Conservation (phyloP, 2,888 invertebrate genomes). For the Drosophila recens region DNA sequence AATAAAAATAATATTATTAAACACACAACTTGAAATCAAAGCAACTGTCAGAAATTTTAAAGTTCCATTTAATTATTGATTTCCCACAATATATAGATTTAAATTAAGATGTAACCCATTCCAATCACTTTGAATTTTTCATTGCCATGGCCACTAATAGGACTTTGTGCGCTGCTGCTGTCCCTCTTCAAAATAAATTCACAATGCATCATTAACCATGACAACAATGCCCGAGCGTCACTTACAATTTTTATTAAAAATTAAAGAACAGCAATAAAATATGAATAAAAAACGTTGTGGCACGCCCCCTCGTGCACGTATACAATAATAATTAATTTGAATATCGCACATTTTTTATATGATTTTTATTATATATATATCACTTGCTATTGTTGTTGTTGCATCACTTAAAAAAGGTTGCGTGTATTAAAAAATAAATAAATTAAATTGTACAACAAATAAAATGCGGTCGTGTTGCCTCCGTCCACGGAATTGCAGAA, state of each 20-base stretch:
- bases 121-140: slow-evolving; percentile 20
- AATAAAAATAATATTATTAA: too few species aligned
- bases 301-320: slow-evolving; percentile 25
- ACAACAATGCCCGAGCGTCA: slow-evolving; percentile 32
- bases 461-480: slow-evolving; percentile 59
- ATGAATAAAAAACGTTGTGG: slow-evolving; percentile 48
- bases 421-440: slow-evolving; percentile 59
- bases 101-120: background rate
- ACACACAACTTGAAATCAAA: too few species aligned
- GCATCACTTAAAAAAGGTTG: slow-evolving; percentile 36
- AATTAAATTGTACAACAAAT: slow-evolving; percentile 66
- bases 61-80: too few species aligned
- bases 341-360: slow-evolving; percentile 49
- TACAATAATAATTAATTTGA: slow-evolving; percentile 65
- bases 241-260: slow-evolving; percentile 60
- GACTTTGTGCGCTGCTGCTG: background rate
- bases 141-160: slow-evolving; percentile 29
- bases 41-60: too few species aligned
- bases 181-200: background rate
- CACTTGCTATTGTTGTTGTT: slow-evolving; percentile 16
- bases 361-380: slow-evolving; percentile 11
- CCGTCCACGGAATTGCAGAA: slow-evolving; percentile 19
- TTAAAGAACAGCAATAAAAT: slow-evolving; percentile 51
- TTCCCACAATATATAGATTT: background rate
- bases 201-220: slow-evolving; percentile 52